Conservation (phyloP, 2,113 vertebrate genomes). For the Percopsis transmontana region DNA sequence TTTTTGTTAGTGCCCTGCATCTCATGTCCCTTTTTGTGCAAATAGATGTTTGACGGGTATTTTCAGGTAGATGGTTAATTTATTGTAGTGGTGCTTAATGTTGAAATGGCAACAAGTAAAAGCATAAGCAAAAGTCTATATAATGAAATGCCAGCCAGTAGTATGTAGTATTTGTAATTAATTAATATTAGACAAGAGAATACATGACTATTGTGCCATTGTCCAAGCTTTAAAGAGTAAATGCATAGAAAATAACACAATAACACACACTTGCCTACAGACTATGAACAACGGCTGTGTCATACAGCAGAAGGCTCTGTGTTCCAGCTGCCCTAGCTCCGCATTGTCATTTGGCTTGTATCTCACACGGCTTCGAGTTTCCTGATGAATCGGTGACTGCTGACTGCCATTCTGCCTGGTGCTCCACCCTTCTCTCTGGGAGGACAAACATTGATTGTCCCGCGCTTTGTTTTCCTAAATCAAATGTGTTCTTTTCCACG, state of each 20-base stretch:
- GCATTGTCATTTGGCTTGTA: not conserved
- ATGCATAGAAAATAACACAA: not conserved
- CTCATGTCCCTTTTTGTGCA: too few species aligned
- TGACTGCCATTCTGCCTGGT: not conserved
- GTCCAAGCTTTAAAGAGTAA: not conserved
- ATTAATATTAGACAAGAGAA: too few species aligned
- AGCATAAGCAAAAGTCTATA: too few species aligned
- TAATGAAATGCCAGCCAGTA: too few species aligned
- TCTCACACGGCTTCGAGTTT: conserved; percentile 2
- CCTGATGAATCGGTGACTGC: conserved; percentile 4
- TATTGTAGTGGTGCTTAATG: too few species aligned
- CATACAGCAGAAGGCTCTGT: not conserved
- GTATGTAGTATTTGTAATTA: too few species aligned
- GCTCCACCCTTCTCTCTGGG: not conserved
- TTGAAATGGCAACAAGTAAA: too few species aligned
- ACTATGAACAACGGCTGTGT: not conserved
- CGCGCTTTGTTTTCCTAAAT: not conserved
- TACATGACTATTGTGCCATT: not conserved
- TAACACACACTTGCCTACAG: not conserved
- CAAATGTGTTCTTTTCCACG: not conserved
- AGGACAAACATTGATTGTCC: conserved; percentile 15
- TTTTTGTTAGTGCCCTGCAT: too few species aligned
- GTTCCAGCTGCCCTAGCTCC: not conserved
- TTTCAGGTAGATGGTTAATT: too few species aligned
- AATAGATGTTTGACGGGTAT: too few species aligned